phyloP scores from a whole-genome alignment of 2,888 invertebrate species.

The Xanthorhoe spadicearia region DNA sequence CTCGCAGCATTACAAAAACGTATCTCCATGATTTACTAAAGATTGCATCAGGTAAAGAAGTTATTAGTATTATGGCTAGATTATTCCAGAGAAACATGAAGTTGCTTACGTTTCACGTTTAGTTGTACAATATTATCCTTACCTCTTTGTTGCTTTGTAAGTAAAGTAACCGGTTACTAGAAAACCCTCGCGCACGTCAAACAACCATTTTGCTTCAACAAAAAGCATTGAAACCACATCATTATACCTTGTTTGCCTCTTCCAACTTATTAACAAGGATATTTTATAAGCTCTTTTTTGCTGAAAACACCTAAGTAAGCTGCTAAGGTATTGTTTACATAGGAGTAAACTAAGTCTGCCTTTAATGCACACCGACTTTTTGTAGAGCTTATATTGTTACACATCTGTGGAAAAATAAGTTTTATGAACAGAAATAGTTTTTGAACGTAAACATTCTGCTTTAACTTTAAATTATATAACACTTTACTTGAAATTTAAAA shows the following conservation, averaged over 20 bases:
- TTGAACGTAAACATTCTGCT: neutral
- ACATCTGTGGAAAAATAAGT: neutral
- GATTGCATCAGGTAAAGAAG: too few relatives aligned
- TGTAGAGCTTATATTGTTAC: neutral
- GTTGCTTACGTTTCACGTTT: too few relatives aligned
- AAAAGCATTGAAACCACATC: slow-evolving; percentile 32
- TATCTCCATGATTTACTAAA: too few relatives aligned
- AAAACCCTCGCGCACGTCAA: slow-evolving; percentile 25
- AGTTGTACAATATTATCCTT: neutral
- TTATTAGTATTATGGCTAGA: neutral
- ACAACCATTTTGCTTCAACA: slow-evolving; percentile 26
- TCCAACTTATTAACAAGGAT: slow-evolving; percentile 32
- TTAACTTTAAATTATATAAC: neutral
- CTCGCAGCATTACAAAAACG: too few relatives aligned
- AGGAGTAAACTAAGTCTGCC: slow-evolving; percentile 1
- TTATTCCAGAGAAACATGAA: too few relatives aligned
- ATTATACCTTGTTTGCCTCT: slow-evolving; percentile 31
- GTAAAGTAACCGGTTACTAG: slow-evolving; percentile 1
- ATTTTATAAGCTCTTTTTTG: slow-evolving; percentile 32
- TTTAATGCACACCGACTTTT: slow-evolving; percentile 1
- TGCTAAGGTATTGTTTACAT: slow-evolving; percentile 21
- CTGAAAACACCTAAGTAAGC: slow-evolving; percentile 23
- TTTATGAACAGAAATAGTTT: neutral
- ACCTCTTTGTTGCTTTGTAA: neutral
- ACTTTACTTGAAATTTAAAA: too few relatives aligned